Conservation (phyloP, 2,888 invertebrate species). For the Caenorhabditis wallacei region DNA sequence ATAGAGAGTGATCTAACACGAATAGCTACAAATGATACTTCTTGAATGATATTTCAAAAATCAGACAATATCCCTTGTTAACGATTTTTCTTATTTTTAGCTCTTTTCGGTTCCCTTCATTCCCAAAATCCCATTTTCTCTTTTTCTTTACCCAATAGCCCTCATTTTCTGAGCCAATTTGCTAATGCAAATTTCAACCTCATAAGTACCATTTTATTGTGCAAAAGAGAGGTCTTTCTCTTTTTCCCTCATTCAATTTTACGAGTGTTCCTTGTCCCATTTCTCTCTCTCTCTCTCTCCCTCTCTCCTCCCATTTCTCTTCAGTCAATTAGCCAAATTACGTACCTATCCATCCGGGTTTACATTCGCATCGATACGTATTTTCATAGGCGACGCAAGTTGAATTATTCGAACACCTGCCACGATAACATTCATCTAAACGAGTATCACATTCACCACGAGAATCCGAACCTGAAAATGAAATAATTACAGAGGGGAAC, state of each 20-base stretch:
- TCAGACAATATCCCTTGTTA: too few species aligned
- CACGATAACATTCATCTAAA: slow-evolving; percentile 78
- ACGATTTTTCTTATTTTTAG: too few species aligned
- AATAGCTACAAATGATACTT: too few species aligned
- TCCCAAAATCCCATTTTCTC: not conserved
- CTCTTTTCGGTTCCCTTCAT: slow-evolving; percentile 10
- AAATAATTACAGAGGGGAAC: not conserved
- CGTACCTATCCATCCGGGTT: slow-evolving; percentile 77
- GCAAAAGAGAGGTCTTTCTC: slow-evolving; percentile 12
- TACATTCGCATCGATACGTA: slow-evolving; percentile 79
- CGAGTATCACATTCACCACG: slow-evolving; percentile 79
- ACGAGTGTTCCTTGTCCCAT: slow-evolving; percentile 29
- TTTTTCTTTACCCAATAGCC: slow-evolving; percentile 31
- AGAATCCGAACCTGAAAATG: slow-evolving; percentile 69
- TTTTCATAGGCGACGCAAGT: slow-evolving; percentile 79
- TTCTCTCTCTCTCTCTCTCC: slow-evolving; percentile 3
- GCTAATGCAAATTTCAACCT: slow-evolving; percentile 55
- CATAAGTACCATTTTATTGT: slow-evolving; percentile 57
- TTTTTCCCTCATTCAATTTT: slow-evolving; percentile 38
- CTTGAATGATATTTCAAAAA: too few species aligned
- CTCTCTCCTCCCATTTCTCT: too few species aligned
- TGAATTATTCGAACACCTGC: slow-evolving; percentile 78
- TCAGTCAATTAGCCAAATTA: slow-evolving; percentile 53
- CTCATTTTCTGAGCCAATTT: slow-evolving; percentile 51
- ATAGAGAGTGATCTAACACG: too few species aligned